Evolutionary conservation across 2,113 vertebrate species (phyloP).

Genomic region (Pollachius pollachius): DNA sequence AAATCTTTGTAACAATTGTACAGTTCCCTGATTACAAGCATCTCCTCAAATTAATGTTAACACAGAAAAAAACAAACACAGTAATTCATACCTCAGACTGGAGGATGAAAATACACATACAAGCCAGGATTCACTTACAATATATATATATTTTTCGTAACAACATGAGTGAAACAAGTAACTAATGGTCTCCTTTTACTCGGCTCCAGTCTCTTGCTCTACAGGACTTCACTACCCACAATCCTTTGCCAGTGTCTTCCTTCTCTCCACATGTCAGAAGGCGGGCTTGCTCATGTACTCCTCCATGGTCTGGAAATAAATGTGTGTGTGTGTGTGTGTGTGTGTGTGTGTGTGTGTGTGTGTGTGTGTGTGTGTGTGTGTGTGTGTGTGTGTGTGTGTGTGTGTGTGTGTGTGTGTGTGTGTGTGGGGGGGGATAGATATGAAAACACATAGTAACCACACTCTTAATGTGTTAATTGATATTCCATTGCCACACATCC

Average conservation of each 20-base stretch:
- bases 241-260: slow-evolving; percentile 16
- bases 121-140: too few species aligned
- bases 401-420: too few species aligned
- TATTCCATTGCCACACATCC: slow-evolving; percentile 42
- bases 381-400: too few species aligned
- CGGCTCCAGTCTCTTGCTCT: background rate
- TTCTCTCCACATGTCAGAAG: slow-evolving; percentile 54
- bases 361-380: too few species aligned
- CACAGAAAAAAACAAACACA: background rate
- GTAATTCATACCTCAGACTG: background rate
- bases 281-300: slow-evolving; percentile 82
- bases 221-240: slow-evolving; percentile 12
- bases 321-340: too few species aligned
- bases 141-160: too few species aligned
- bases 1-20: too few species aligned
- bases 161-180: too few species aligned
- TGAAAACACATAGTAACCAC: background rate
- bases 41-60: slow-evolving; percentile 23
- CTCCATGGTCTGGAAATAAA: slow-evolving; percentile 72
- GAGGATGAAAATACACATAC: background rate
- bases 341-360: too few species aligned
- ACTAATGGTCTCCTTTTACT: too few species aligned
- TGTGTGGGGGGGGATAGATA: slow-evolving; percentile 19
- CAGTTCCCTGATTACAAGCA: background rate
- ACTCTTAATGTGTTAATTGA: slow-evolving; percentile 3